These are phyloP conservation scores for Periophthalmus magnuspinnatus DNA, from an alignment of 2,797 vertebrate species.

Conservation along the genomic window DNA sequence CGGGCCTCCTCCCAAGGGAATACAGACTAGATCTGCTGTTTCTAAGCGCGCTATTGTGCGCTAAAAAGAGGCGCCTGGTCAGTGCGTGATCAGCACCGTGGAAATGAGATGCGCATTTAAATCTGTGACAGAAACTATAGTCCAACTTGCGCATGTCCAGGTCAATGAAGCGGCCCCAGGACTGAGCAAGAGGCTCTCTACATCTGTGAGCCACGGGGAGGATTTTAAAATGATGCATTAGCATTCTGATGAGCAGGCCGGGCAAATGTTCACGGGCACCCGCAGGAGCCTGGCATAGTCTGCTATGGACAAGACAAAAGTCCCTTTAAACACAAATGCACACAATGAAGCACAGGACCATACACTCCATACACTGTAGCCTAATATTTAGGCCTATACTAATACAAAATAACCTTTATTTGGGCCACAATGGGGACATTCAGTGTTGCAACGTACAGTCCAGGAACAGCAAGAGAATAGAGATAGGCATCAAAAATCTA, in stretches of 20 bases:
- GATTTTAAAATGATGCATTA: slow-evolving; percentile 96
- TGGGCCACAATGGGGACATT: too few species aligned
- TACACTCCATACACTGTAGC: not conserved
- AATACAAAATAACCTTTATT: too few species aligned
- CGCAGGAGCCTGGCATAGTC: not conserved
- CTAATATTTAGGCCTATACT: too few species aligned
- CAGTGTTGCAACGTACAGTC: too few species aligned
- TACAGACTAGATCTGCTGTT: slow-evolving; percentile 81
- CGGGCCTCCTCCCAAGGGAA: slow-evolving; percentile 85
- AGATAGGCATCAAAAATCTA: too few species aligned
- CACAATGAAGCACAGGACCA: not conserved
- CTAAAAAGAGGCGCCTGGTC: slow-evolving; percentile 79
- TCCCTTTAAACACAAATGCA: not conserved
- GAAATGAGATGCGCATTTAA: slow-evolving; percentile 99
- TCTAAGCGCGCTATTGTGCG: slow-evolving; percentile 66
- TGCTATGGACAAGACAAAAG: not conserved
- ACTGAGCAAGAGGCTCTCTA: slow-evolving; percentile 85
- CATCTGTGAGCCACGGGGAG: slow-evolving; percentile 92
- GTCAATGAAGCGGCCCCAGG: slow-evolving; percentile 93
- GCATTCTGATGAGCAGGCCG: slow-evolving; percentile 89
- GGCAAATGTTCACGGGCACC: not conserved
- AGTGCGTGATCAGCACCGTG: slow-evolving; percentile 84
- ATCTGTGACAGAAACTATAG: slow-evolving; percentile 81
- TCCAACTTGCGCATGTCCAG: slow-evolving; percentile 86
- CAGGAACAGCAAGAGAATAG: too few species aligned